Percentiles rank a stretch among this genome's conserved stretches.
Evolutionary conservation across 2,888 invertebrate species (phyloP).

Genomic region (Drosophila nigritarsus): DNA sequence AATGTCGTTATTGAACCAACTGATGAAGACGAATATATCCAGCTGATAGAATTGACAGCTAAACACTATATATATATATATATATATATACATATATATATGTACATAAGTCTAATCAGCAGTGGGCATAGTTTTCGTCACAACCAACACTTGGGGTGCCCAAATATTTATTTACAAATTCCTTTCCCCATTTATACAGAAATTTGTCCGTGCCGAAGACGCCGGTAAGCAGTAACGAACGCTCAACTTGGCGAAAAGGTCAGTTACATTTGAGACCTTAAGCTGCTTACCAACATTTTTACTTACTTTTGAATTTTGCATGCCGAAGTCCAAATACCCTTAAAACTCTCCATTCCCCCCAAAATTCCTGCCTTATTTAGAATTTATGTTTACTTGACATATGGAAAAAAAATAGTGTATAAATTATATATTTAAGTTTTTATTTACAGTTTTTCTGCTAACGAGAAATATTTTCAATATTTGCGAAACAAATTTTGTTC

Average conservation of each 20-base stretch:
- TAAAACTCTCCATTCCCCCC: not conserved
- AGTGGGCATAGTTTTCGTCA: not conserved
- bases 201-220: not conserved
- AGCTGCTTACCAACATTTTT: not conserved
- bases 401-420: not conserved
- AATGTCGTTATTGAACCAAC: not conserved
- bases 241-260: not conserved
- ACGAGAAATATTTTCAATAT: too few species aligned
- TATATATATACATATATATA: too few species aligned
- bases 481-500: not conserved
- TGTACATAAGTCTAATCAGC: not conserved
- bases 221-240: not conserved
- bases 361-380: not conserved
- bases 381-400: not conserved
- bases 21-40: not conserved
- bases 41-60: not conserved
- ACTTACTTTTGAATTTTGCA: not conserved
- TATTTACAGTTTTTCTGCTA: not conserved
- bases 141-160: not conserved
- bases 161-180: slow-evolving; percentile 4
- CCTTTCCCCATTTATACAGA: slow-evolving; percentile 3
- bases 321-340: not conserved
- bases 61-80: not conserved
- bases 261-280: slow-evolving; percentile 7
- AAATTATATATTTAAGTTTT: not conserved